Evolutionary conservation across 1,140 invertebrate species (phyloP).

Genomic region (Fopius arisanus): DNA sequence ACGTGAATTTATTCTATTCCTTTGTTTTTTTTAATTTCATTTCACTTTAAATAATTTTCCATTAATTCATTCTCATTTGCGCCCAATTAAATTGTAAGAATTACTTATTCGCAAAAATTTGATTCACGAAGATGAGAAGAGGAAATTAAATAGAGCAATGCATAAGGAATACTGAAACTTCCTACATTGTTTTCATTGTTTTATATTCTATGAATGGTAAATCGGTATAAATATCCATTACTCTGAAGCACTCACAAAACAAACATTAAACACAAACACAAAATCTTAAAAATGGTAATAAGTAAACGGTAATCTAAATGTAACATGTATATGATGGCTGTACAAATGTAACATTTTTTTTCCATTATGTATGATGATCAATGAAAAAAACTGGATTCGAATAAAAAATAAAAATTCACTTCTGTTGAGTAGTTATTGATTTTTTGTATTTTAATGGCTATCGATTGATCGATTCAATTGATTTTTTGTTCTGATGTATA

Average conservation of each 20-base stretch:
- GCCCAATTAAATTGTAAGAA: background rate
- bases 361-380: slow-evolving; percentile 61
- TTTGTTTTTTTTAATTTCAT: background rate
- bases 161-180: background rate
- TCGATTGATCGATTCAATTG: no score
- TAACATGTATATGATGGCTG: slow-evolving; percentile 64
- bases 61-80: background rate
- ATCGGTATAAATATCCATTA: slow-evolving; percentile 47
- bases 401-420: slow-evolving; percentile 39
- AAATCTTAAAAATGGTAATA: slow-evolving; percentile 52
- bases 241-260: slow-evolving; percentile 45
- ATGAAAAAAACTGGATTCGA: slow-evolving; percentile 48
- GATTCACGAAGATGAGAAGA: background rate
- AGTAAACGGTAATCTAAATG: slow-evolving; percentile 62
- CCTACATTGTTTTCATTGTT: background rate
- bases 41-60: background rate
- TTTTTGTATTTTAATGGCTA: slow-evolving; percentile 18
- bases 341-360: slow-evolving; percentile 65
- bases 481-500: no score
- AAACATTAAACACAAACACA: slow-evolving; percentile 39
- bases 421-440: slow-evolving; percentile 46
- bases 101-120: background rate
- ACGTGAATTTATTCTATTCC: background rate
- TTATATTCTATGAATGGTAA: slow-evolving; percentile 32
- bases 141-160: background rate